A percentile compares a stretch with the other conserved stretches of the same genome.
phyloP scores from a whole-genome alignment of 2,113 vertebrate genomes.

The Lasiurus borealis region DNA sequence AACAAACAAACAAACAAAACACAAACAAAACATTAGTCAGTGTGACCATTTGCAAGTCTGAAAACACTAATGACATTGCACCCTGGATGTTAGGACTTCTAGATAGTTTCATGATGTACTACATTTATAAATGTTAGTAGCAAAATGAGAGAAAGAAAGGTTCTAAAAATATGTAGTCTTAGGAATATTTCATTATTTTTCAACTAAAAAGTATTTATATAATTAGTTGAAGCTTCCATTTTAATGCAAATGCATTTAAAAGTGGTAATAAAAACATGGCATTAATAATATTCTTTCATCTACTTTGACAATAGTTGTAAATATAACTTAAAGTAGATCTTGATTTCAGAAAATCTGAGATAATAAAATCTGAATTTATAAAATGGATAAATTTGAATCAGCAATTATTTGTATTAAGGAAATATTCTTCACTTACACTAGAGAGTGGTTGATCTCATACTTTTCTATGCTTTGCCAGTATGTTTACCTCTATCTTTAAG shows the following conservation, averaged over 20 bases:
- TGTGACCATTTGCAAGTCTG: neutral
- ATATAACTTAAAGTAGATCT: neutral
- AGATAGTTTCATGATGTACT: neutral
- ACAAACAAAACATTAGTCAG: neutral
- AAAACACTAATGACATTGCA: neutral
- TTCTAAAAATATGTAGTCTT: neutral
- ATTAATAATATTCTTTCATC: neutral
- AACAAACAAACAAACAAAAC: neutral
- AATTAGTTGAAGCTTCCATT: neutral
- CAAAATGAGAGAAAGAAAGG: neutral
- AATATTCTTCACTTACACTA: neutral
- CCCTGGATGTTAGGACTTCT: neutral
- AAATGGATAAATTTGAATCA: neutral
- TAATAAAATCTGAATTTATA: slow-evolving; percentile 40
- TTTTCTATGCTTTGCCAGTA: neutral
- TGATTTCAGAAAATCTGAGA: neutral
- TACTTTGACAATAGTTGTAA: slow-evolving; percentile 16
- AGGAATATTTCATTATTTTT: neutral
- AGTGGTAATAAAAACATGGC: neutral
- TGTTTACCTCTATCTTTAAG: neutral
- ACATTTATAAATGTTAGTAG: neutral
- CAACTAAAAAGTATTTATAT: neutral
- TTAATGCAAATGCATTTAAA: neutral
- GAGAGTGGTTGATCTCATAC: neutral
- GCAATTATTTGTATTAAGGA: slow-evolving; percentile 13